Evolutionary conservation across 2,888 invertebrate species (phyloP), one percentile per base, ranked within the genome.

Genomic region (Timandra comae): DNA sequence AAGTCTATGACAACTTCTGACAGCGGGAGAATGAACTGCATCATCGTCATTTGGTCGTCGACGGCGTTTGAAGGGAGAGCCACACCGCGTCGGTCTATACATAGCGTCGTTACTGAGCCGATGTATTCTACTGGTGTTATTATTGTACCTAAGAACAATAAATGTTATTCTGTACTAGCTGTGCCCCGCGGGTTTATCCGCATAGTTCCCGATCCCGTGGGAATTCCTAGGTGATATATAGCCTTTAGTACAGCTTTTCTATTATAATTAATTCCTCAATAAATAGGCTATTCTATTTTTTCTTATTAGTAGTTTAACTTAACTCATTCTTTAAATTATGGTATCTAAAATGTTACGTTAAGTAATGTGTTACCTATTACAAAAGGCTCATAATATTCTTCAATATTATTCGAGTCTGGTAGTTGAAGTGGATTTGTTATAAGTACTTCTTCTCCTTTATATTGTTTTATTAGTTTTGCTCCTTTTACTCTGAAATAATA

Each of bases 1-100:
- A 99, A 99, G 73, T 99, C 98, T 5, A 97, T 79, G 7, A 99
- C 92, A 12, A 99, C 93, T 87, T 99, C 99, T 52, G 93, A 95
- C 3, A 99, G 80, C 0, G 99, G 99, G 30, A 99, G 75, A 21
- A 91, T 78, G 61, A 92, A 96, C 53, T 93, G 92, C 64, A 98
- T 68, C 81, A 98, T 88, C 0, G 96, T 84, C 63, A 96, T 89
- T 19, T 89, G 88, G 42, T 94, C 91, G 65, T 98, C 98, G 12
- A 98, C 92, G 43, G 93, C 92, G 33, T 72, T 88, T 0, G 92
- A 88, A 0, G 91, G 91, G 34, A 89, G 87, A 43, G 93, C 91
- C 0, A 54, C 55, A 1, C 85, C 86, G 9, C 97, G 87, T 23
- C 92, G 87, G 41, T 94, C 93, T 55, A 91, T 84, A 52, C 95